phyloP scores from a whole-genome alignment of 2,888 invertebrate genomes.

The Sipunculus nudus region DNA sequence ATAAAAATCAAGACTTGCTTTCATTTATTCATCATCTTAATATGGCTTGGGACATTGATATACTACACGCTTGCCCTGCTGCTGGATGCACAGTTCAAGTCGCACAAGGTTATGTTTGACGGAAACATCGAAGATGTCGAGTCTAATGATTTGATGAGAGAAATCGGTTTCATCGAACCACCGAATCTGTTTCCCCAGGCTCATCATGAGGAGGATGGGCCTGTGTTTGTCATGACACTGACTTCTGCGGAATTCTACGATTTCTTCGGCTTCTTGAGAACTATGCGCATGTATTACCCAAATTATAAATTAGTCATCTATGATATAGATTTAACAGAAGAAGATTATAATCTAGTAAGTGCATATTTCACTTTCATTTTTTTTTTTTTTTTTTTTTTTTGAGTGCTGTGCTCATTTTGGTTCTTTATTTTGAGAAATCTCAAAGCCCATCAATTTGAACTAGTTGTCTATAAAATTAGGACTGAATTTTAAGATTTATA shows the following conservation, averaged over 20 bases:
- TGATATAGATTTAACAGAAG: constrained; percentile 82
- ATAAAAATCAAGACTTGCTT: no score
- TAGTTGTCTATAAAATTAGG: no score
- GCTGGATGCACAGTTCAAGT: no score
- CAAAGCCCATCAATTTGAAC: no score
- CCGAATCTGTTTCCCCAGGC: constrained; percentile 66
- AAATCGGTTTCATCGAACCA: constrained; percentile 76
- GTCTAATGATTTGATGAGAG: no score
- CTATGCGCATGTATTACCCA: constrained; percentile 79
- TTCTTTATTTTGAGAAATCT: constrained; percentile 2
- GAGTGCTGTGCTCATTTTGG: neutral
- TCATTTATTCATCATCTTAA: no score
- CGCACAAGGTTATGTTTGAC: no score
- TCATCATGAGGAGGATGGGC: constrained; percentile 54
- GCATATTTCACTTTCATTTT: neutral
- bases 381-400: neutral
- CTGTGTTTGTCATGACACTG: constrained; percentile 81
- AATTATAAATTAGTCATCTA: constrained; percentile 83
- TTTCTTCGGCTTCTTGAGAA: constrained; percentile 73
- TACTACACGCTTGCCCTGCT: no score
- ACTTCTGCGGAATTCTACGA: constrained; percentile 50
- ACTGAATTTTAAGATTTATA: no score
- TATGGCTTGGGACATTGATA: no score
- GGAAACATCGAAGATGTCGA: no score
- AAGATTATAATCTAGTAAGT: constrained; percentile 74